These are phyloP conservation scores for Drosophila mayri DNA, from an alignment of 1,140 invertebrate genomes.

Conservation along the genomic window DNA sequence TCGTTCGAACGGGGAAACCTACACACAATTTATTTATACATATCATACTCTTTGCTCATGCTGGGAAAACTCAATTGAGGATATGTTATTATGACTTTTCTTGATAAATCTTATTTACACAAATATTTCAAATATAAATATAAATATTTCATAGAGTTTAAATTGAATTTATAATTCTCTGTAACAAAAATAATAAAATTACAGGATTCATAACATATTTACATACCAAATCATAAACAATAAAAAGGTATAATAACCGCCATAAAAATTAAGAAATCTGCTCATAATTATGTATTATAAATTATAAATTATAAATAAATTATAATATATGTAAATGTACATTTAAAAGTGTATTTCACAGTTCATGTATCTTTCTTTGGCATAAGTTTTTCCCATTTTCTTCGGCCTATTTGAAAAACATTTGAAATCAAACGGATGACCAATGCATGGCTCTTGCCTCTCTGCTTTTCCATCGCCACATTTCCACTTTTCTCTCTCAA, in stretches of 20 bases:
- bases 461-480: conserved; percentile 10
- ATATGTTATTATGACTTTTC: not conserved
- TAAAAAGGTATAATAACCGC: not conserved
- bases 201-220: not conserved
- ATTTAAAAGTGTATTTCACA: not conserved
- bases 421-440: conserved; percentile 58
- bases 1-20: conserved; percentile 65
- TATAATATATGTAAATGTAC: no score
- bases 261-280: not conserved
- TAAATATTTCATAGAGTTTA: not conserved
- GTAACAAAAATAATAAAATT: not conserved
- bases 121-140: not conserved
- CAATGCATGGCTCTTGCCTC: conserved; percentile 46
- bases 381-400: conserved; percentile 13
- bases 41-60: conserved; percentile 14
- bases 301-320: not conserved
- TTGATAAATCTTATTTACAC: not conserved
- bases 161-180: not conserved
- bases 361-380: not conserved
- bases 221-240: not conserved
- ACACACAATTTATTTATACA: conserved; percentile 72
- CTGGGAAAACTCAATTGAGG: not conserved
- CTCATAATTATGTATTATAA: not conserved
- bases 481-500: conserved; percentile 5
- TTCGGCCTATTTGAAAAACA: conserved; percentile 51